phyloP scores from a whole-genome alignment of 1,140 invertebrate genomes.

The Pseudomyrmex cubaensis region DNA sequence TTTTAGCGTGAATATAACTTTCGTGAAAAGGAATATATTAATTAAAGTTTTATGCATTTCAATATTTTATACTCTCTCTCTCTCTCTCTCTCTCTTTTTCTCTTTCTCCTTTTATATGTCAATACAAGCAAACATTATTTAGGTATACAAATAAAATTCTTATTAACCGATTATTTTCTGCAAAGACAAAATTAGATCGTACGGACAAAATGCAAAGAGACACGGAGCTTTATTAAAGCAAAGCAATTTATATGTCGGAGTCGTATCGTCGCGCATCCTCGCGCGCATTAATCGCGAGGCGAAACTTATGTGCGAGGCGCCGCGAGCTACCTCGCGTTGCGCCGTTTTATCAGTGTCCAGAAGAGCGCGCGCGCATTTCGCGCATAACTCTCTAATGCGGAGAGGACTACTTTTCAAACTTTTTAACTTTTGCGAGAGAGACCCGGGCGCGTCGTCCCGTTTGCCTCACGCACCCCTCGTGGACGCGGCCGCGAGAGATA shows the following conservation, averaged over 20 bases:
- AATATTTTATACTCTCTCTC: no score
- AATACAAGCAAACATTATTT: no score
- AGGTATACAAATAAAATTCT: background rate
- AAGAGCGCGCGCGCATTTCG: conserved; percentile 59
- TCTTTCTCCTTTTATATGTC: no score
- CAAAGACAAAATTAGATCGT: background rate
- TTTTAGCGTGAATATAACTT: no score
- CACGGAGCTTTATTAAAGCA: conserved; percentile 20
- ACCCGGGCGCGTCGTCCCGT: conserved; percentile 18
- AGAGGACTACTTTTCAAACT: conserved; percentile 77
- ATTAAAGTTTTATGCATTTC: no score
- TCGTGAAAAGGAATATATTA: no score
- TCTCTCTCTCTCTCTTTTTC: no score
- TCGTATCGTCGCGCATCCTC: conserved; percentile 49
- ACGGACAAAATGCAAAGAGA: background rate
- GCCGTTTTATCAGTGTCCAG: conserved; percentile 76
- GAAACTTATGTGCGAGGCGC: conserved; percentile 56
- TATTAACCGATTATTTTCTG: conserved; percentile 4
- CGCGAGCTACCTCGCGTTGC: conserved; percentile 64
- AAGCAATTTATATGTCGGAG: conserved; percentile 47
- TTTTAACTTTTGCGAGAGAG: conserved; percentile 68
- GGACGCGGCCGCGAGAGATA: conserved; percentile 45
- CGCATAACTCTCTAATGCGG: conserved; percentile 74
- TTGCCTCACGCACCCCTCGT: conserved; percentile 25
- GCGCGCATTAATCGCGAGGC: conserved; percentile 40